Conservation (phyloP, 2,113 vertebrate species). For the Redunca redunca region DNA sequence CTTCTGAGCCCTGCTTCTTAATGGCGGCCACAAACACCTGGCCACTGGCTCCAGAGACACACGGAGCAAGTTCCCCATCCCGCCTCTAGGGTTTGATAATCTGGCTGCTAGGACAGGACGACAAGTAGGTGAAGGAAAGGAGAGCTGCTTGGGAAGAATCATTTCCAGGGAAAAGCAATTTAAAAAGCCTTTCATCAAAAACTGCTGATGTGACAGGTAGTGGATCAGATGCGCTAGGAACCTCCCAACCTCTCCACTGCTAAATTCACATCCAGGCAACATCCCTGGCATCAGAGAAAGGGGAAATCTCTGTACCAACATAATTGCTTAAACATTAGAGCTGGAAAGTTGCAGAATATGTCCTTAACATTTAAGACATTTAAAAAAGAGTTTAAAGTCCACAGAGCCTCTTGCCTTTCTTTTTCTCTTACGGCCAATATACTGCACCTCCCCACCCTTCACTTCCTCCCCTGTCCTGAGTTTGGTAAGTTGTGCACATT, state of each 20-base stretch:
- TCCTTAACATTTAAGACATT: conserved; percentile 24
- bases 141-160: background rate
- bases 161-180: conserved; percentile 45
- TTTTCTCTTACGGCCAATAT: conserved; percentile 40
- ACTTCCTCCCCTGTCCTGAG: conserved; percentile 31
- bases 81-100: background rate
- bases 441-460: background rate
- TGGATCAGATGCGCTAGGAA: conserved; percentile 38
- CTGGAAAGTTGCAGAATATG: conserved; percentile 30
- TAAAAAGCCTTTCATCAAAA: conserved; percentile 59
- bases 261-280: background rate
- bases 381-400: background rate
- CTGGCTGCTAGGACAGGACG: background rate
- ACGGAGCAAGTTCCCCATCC: background rate
- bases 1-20: conserved; percentile 24
- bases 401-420: conserved; percentile 13
- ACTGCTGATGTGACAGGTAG: background rate
- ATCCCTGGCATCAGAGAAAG: background rate
- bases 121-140: background rate
- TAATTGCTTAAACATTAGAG: conserved; percentile 26
- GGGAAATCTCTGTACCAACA: conserved; percentile 15
- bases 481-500: background rate
- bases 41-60: background rate
- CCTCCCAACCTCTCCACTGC: conserved; percentile 26
- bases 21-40: background rate